These are phyloP conservation scores for Triplophysa rosa DNA, from an alignment of 2,113 vertebrate genomes.

Conservation along the genomic window DNA sequence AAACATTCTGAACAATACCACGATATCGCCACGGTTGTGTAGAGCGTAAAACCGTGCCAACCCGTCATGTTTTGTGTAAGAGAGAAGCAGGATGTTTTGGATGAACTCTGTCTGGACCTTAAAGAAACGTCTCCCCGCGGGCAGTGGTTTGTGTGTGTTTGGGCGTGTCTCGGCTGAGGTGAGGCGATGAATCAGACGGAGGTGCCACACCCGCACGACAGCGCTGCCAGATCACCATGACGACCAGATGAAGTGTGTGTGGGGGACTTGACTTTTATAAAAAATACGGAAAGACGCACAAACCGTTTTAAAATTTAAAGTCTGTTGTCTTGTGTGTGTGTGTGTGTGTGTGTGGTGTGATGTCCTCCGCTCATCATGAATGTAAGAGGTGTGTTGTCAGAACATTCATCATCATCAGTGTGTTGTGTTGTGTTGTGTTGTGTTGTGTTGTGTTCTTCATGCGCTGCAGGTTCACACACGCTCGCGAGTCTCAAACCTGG, in stretches of 20 bases:
- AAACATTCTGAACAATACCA: no score
- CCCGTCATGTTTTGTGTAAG: not conserved
- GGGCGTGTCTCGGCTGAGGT: slow-evolving; percentile 23
- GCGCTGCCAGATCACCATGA: not conserved
- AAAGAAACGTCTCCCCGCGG: not conserved
- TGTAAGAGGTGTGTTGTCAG: no score
- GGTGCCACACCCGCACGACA: slow-evolving; percentile 1
- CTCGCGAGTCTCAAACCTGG: no score
- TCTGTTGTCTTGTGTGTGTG: not conserved
- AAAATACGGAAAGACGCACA: not conserved
- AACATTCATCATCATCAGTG: not conserved
- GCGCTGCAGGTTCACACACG: not conserved
- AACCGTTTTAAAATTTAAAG: not conserved
- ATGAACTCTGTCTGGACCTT: not conserved
- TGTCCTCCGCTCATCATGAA: no score
- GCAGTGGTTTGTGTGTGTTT: not conserved
- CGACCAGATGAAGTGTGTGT: not conserved
- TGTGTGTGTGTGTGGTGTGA: not conserved
- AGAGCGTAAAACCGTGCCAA: no score
- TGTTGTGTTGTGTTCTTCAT: not conserved
- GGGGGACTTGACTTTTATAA: not conserved
- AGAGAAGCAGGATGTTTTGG: not conserved
- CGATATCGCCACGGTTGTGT: no score
- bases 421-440: no score
- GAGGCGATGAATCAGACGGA: slow-evolving; percentile 15